A percentile compares a stretch with the other conserved stretches of the same genome.
These are phyloP conservation scores for Drosophila sulfurigaster DNA, from an alignment of 1,140 invertebrate genomes.

Conservation along the genomic window DNA sequence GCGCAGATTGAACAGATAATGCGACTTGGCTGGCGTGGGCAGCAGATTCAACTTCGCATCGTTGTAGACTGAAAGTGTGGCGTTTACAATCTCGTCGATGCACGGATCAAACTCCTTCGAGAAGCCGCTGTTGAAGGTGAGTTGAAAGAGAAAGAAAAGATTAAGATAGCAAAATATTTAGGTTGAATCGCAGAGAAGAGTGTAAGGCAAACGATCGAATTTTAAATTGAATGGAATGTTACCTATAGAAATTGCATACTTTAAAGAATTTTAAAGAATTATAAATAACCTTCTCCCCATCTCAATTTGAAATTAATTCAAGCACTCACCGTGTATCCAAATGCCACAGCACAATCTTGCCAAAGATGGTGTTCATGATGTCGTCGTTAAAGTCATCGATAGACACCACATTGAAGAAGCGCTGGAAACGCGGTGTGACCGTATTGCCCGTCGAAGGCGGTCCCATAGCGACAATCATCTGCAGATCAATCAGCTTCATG, in stretches of 20 bases:
- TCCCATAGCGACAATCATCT: slow-evolving; percentile 95
- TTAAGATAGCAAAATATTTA: neutral
- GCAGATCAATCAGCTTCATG: slow-evolving; percentile 95
- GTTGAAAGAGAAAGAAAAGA: neutral
- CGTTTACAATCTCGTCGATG: slow-evolving; percentile 94
- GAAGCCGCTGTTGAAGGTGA: slow-evolving; percentile 89
- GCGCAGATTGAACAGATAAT: slow-evolving; percentile 97
- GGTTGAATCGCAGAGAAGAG: neutral
- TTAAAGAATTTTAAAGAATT: too few relatives aligned
- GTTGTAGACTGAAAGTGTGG: slow-evolving; percentile 95
- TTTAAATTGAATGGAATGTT: too few relatives aligned
- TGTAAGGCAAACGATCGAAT: neutral
- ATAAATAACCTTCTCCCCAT: neutral
- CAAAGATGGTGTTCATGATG: slow-evolving; percentile 94
- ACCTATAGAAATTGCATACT: too few relatives aligned
- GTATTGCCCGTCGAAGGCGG: slow-evolving; percentile 92
- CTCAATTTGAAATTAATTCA: neutral
- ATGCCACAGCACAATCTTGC: slow-evolving; percentile 97
- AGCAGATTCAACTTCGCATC: slow-evolving; percentile 92
- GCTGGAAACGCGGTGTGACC: slow-evolving; percentile 93
- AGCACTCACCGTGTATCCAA: slow-evolving; percentile 91
- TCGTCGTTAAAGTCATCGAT: slow-evolving; percentile 96
- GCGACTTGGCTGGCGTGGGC: slow-evolving; percentile 95
- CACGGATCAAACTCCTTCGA: slow-evolving; percentile 97
- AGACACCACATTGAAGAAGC: slow-evolving; percentile 95